phyloP scores from a whole-genome alignment of 2,113 vertebrate species.

The Narcine bancroftii region DNA sequence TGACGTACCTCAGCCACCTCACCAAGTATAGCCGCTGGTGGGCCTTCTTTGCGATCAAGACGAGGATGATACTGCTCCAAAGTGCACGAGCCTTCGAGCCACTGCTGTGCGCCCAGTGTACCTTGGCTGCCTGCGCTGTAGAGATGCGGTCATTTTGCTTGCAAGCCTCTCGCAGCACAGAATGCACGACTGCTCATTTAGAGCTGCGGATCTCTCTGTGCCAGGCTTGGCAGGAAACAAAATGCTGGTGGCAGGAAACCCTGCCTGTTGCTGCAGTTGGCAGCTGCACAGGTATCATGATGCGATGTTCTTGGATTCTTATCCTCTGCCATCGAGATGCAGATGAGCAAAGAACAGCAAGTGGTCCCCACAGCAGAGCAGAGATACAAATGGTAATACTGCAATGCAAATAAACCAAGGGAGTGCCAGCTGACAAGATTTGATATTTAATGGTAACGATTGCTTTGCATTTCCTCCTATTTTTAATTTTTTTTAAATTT shows the following conservation, averaged over 20 bases:
- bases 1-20: no score
- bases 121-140: not conserved
- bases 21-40: no score
- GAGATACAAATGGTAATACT: not conserved
- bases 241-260: not conserved
- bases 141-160: not conserved
- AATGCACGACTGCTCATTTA: not conserved
- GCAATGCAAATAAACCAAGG: not conserved
- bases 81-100: no score
- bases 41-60: no score
- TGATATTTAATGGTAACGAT: not conserved
- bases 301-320: not conserved
- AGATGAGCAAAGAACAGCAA: slow-evolving; percentile 13
- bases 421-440: not conserved
- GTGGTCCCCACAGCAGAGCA: not conserved
- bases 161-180: not conserved
- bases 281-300: slow-evolving; percentile 2
- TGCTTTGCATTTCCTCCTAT: not conserved
- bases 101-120: not conserved
- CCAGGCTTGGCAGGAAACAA: not conserved
- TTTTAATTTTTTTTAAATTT: not conserved
- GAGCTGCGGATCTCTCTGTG: not conserved
- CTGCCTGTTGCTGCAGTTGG: slow-evolving; percentile 29
- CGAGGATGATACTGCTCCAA: not conserved
- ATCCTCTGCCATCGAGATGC: not conserved